Conservation (phyloP, 2,888 invertebrate genomes). For the Busseola fusca region DNA sequence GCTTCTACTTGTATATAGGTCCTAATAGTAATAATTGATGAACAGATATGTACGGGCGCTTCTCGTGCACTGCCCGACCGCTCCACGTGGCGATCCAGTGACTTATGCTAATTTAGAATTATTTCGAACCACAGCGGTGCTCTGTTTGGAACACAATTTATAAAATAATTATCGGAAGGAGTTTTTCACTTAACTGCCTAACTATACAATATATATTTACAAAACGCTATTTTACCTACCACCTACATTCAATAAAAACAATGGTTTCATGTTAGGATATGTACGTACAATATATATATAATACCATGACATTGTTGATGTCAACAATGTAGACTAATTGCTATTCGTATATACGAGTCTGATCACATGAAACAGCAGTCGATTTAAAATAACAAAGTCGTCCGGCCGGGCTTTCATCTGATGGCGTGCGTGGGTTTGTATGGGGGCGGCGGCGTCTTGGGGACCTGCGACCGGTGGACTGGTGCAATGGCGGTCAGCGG, state of each 20-base stretch:
- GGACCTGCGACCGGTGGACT: conserved; percentile 80
- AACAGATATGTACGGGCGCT: too few relatives aligned
- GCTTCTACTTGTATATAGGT: conserved; percentile 52
- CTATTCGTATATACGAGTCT: conserved; percentile 72
- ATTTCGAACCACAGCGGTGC: conserved; percentile 69
- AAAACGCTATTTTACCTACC: conserved; percentile 74
- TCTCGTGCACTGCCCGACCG: conserved; percentile 36
- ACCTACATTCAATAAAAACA: conserved; percentile 74
- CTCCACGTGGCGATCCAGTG: conserved; percentile 20
- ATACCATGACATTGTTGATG: conserved; percentile 77
- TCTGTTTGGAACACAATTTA: conserved; percentile 68
- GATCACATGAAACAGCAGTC: conserved; percentile 87
- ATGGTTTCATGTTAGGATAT: conserved; percentile 82
- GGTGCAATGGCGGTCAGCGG: conserved; percentile 70
- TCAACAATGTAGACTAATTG: conserved; percentile 69
- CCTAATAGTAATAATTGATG: too few relatives aligned
- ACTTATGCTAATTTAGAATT: conserved; percentile 64
- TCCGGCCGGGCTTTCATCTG: conserved; percentile 82
- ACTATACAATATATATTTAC: conserved; percentile 66
- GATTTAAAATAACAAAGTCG: too few relatives aligned
- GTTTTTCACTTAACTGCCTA: conserved; percentile 68
- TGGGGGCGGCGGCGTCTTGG: conserved; percentile 87
- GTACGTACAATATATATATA: conserved; percentile 80
- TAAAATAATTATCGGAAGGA: conserved; percentile 74
- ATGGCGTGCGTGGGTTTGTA: conserved; percentile 86